Base-by-base conservation (phyloP, 2,888 invertebrate genomes). In the Volucella inflata region DNA sequence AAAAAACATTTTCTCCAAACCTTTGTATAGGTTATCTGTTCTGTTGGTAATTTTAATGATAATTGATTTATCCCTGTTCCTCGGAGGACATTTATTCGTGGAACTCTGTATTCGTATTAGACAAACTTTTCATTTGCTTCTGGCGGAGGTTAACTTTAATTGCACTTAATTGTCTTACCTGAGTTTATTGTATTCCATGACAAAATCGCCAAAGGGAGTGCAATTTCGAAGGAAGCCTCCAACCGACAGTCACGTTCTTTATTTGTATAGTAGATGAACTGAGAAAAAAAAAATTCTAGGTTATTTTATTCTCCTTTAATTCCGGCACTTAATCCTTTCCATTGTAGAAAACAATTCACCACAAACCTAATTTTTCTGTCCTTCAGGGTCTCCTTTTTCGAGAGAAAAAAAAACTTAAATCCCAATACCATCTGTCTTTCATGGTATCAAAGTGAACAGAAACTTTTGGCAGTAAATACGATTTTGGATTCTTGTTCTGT, bases 331-430 rank as follows among this genome's bases (percentile, higher is more conserved):
- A 38, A 74, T 38, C 46, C 74, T 55, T 65, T 74, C 48, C 38
- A 40, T 36, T 72, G 62, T 62, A 16, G 30, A 72, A 72, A 53
- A 53, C 62, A 72, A 72, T 72, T 72, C 53, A 60, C 72, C 72
- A 62, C 50, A 72, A 40, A 44, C 11, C 62, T 51, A 8, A 62
- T 71, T 71, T 71, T 71, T 21, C 70, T 38, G 40, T 60, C 30
- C 14, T 10, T 1, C 14, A 3, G 1, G 38, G 36, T 60, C 36
- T 64, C 64, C 64, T 46, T 74, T 74, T 46, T 64, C 30, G 6
- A 30, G 6, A 30, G 6, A 6, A 4, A 30, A 30, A 21, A 21
- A 30, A 30, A 30, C 30, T 30, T 30, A 30, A 30, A 30, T 30
- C 30, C 30, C 30, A 6, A 6, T 30, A 30, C 30, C 30, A 30